phyloP scores from a whole-genome alignment of 2,113 vertebrate species.

The Cathartes aura region DNA sequence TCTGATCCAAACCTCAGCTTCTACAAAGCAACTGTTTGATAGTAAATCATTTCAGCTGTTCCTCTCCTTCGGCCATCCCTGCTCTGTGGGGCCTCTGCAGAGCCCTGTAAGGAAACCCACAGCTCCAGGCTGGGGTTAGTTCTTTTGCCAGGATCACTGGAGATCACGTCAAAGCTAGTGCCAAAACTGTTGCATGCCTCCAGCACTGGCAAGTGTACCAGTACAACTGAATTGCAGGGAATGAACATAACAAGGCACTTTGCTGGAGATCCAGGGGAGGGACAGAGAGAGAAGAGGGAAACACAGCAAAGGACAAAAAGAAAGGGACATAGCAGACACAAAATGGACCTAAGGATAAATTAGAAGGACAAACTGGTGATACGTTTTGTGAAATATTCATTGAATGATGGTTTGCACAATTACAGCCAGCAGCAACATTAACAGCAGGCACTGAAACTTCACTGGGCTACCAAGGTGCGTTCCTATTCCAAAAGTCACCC shows the following conservation, averaged over 20 bases:
- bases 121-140: not conserved
- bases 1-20: not conserved
- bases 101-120: not conserved
- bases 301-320: not conserved
- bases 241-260: not conserved
- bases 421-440: not conserved
- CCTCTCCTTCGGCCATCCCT: not conserved
- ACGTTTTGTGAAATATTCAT: not conserved
- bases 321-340: not conserved
- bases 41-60: not conserved
- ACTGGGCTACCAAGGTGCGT: not conserved
- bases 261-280: not conserved
- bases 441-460: not conserved
- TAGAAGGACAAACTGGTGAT: not conserved
- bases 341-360: not conserved
- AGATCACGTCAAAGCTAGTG: not conserved
- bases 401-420: not conserved
- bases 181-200: slow-evolving; percentile 12
- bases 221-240: not conserved
- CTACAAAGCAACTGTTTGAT: not conserved
- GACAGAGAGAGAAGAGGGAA: not conserved
- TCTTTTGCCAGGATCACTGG: not conserved
- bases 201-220: not conserved
- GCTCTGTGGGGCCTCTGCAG: not conserved
- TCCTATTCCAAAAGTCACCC: not conserved